These are phyloP conservation scores for Maniola hyperantus DNA, from an alignment of 2,888 invertebrate species.

Conservation along the genomic window DNA sequence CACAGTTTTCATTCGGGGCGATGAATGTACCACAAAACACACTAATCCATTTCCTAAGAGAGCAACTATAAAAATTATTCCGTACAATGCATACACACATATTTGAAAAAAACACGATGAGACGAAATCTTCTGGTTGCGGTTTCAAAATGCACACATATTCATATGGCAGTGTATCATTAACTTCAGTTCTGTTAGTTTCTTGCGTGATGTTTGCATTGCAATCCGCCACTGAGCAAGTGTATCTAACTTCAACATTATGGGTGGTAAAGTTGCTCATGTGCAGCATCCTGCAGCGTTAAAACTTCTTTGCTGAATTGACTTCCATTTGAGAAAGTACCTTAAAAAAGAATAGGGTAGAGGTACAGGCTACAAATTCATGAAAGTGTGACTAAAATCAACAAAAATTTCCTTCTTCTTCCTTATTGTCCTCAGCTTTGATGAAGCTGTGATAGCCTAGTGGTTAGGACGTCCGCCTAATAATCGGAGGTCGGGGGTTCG, in stretches of 20 bases:
- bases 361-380: too few species aligned
- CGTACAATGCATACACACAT: slow-evolving; percentile 87
- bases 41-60: slow-evolving; percentile 90
- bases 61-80: slow-evolving; percentile 86
- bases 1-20: slow-evolving; percentile 95
- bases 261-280: slow-evolving; percentile 14
- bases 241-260: slow-evolving; percentile 10
- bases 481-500: too few species aligned
- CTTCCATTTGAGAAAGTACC: slow-evolving; percentile 10
- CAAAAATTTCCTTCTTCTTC: too few species aligned
- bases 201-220: slow-evolving; percentile 15
- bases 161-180: slow-evolving; percentile 29
- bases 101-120: slow-evolving; percentile 82
- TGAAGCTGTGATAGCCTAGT: too few species aligned
- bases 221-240: slow-evolving; percentile 18
- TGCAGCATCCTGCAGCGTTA: slow-evolving; percentile 18
- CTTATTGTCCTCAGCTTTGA: too few species aligned
- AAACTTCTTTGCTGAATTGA: background rate
- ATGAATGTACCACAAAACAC: slow-evolving; percentile 92
- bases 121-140: slow-evolving; percentile 65
- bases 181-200: slow-evolving; percentile 27
- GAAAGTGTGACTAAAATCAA: too few species aligned
- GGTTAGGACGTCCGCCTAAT: too few species aligned
- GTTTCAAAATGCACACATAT: slow-evolving; percentile 32
- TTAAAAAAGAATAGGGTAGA: slow-evolving; percentile 4